phyloP scores from a whole-genome alignment of 2,888 invertebrate genomes.

The Theretra japonica region DNA sequence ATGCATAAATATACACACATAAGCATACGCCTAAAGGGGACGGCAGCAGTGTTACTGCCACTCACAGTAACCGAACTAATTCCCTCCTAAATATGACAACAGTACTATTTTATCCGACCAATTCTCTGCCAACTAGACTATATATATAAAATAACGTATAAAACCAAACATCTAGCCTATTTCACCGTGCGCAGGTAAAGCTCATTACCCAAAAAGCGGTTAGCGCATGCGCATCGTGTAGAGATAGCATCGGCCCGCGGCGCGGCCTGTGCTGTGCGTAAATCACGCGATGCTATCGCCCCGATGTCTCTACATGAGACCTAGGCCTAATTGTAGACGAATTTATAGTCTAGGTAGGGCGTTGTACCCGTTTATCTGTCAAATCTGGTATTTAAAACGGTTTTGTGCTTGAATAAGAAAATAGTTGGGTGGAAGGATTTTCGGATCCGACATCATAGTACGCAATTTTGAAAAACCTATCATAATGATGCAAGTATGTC shows the following conservation, averaged over 20 bases:
- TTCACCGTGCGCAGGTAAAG: slow-evolving; percentile 34
- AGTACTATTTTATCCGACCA: no score
- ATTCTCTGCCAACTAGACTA: no score
- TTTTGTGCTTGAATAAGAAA: not conserved
- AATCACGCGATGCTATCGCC: slow-evolving; percentile 73
- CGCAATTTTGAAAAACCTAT: no score
- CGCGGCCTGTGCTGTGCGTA: slow-evolving; percentile 57
- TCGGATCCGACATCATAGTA: no score
- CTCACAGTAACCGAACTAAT: no score
- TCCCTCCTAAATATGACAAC: no score
- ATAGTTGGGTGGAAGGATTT: not conserved
- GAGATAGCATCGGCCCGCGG: slow-evolving; percentile 58
- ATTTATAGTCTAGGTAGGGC: slow-evolving; percentile 45
- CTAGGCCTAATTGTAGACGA: slow-evolving; percentile 70
- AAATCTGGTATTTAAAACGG: slow-evolving; percentile 30
- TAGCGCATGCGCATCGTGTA: slow-evolving; percentile 46
- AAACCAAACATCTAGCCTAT: not conserved
- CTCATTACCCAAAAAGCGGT: slow-evolving; percentile 67
- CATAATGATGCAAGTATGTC: no score
- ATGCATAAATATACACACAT: no score
- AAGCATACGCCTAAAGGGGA: no score
- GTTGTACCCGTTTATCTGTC: slow-evolving; percentile 24
- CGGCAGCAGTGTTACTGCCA: no score
- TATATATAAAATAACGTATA: no score
- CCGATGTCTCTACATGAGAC: slow-evolving; percentile 62